Evolutionary conservation across 2,113 vertebrate genomes (phyloP).

Genomic region (Bambusicola thoracicus): DNA sequence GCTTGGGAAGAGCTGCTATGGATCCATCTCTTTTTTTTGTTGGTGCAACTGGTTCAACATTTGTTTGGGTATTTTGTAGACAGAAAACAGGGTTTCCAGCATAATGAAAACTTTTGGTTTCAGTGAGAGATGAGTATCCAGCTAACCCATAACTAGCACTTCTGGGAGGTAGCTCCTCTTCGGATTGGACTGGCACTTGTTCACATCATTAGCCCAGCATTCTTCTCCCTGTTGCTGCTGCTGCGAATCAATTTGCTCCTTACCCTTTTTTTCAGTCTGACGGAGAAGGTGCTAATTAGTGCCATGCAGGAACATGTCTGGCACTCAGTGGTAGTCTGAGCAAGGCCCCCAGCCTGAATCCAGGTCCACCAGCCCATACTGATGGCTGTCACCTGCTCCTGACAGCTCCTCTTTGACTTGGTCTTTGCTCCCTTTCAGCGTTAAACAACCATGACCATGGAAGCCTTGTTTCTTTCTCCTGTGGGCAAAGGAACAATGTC

Average conservation of each 20-base stretch:
- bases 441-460: not conserved
- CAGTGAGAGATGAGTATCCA: not conserved
- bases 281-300: constrained; percentile 37
- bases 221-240: not conserved
- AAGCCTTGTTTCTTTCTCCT: not conserved
- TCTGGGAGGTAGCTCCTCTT: not conserved
- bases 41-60: not conserved
- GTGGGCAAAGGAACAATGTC: not conserved
- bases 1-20: not conserved
- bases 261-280: not conserved
- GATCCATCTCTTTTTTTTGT: not conserved
- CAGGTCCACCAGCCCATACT: not conserved
- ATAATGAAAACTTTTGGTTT: not conserved
- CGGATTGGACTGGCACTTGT: not conserved
- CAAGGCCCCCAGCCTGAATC: not conserved
- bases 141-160: not conserved
- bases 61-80: not conserved
- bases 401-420: not conserved
- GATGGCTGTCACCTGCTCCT: not conserved
- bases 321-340: not conserved
- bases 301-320: not conserved
- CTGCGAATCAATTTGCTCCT: not conserved
- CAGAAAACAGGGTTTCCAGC: not conserved
- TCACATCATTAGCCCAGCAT: not conserved
- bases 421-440: not conserved